Evolutionary conservation across 1,140 invertebrate species (phyloP).

Genomic region (Cydia strobilella): DNA sequence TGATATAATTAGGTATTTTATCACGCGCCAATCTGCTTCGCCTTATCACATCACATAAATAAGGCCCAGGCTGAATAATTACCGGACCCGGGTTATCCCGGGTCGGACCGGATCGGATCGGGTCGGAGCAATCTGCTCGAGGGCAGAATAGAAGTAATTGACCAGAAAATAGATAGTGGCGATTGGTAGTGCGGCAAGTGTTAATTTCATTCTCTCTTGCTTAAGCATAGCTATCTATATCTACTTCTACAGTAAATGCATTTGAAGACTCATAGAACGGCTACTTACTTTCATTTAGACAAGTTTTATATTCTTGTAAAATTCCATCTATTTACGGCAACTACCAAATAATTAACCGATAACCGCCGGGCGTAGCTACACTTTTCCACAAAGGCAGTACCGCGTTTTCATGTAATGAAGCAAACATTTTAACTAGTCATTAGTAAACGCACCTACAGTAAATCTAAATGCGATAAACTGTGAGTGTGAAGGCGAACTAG

Average conservation of each 20-base stretch:
- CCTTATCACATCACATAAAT: conserved; percentile 18
- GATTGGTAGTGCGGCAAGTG: not conserved
- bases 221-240: not conserved
- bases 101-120: not conserved
- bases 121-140: conserved; percentile 7
- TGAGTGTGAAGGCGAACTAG: conserved; percentile 10
- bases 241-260: not conserved
- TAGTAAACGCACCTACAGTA: not conserved
- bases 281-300: too few species aligned
- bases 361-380: too few species aligned
- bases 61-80: not conserved
- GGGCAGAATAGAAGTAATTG: conserved; percentile 5
- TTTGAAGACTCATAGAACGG: too few species aligned
- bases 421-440: not conserved
- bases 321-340: too few species aligned
- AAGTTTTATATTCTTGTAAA: too few species aligned
- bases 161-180: conserved; percentile 19
- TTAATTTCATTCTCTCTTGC: not conserved
- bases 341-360: too few species aligned
- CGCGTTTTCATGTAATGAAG: not conserved
- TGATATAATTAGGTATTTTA: not conserved
- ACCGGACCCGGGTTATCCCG: not conserved
- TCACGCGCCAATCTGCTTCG: conserved; percentile 1
- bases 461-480: conserved; percentile 2
- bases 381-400: not conserved